Conservation (phyloP, 2,888 invertebrate species). For the Stenolophus ochropezus region DNA sequence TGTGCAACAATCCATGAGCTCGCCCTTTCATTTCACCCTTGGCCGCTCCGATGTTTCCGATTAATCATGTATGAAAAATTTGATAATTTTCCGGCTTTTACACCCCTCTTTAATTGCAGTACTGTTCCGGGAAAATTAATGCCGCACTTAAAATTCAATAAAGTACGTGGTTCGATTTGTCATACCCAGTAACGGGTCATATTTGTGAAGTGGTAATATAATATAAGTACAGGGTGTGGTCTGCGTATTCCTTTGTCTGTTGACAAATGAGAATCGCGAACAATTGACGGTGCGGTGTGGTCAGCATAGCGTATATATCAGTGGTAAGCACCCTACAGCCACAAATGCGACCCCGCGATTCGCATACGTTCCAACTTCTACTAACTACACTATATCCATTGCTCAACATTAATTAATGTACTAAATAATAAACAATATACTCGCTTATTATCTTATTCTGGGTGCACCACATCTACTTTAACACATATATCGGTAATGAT, state of each 20-base stretch:
- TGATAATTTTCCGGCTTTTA: constrained; percentile 26
- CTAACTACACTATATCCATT: background rate
- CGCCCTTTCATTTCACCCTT: background rate
- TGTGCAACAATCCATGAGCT: too few relatives aligned
- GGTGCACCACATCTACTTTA: too few relatives aligned
- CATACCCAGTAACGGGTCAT: background rate
- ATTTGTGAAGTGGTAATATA: too few relatives aligned
- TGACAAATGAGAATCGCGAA: background rate
- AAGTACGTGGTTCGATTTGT: too few relatives aligned
- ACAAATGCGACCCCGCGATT: background rate
- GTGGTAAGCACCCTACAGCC: background rate
- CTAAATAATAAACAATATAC: too few relatives aligned
- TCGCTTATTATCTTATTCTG: too few relatives aligned
- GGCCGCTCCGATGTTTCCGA: background rate
- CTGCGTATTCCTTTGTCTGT: background rate
- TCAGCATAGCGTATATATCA: background rate
- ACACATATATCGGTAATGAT: too few relatives aligned
- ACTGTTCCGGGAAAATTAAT: background rate
- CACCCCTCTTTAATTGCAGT: background rate
- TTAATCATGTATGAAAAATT: constrained; percentile 26
- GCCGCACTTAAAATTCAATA: too few relatives aligned
- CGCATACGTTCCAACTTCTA: background rate
- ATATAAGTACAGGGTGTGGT: background rate
- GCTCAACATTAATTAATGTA: too few relatives aligned
- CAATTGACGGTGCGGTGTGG: background rate